Evolutionary conservation across 64 coral and sea anemone genomes (phyloP).

Genomic region (Montipora capricornis): DNA sequence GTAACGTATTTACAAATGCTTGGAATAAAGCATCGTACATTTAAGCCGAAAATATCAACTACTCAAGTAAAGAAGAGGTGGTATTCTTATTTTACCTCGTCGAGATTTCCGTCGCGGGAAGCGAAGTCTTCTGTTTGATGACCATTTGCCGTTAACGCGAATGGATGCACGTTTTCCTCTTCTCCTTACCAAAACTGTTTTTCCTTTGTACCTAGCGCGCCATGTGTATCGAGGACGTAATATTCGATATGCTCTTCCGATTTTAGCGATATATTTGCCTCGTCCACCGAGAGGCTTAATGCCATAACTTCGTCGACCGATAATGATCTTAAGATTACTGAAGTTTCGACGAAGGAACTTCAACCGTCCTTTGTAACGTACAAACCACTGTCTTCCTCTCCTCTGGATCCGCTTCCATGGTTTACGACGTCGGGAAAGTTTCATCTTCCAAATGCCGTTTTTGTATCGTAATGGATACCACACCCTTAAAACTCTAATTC

Average conservation of each 20-base stretch:
- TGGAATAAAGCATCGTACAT: background rate
- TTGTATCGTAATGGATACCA: background rate
- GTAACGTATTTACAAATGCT: no score
- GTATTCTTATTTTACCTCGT: background rate
- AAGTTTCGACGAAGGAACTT: background rate
- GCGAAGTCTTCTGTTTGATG: background rate
- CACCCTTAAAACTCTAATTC: background rate
- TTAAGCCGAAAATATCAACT: background rate
- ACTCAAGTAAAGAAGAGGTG: background rate
- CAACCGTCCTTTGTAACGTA: background rate
- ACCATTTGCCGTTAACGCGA: background rate
- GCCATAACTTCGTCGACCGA: background rate
- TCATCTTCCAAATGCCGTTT: background rate
- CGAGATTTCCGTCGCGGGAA: background rate
- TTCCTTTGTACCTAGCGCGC: background rate
- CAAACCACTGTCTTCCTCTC: background rate
- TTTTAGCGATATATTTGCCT: background rate
- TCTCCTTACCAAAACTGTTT: background rate
- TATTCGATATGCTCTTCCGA: background rate
- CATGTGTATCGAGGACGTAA: background rate
- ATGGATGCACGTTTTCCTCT: background rate
- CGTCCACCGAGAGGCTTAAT: background rate
- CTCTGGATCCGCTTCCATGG: background rate
- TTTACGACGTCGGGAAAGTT: background rate
- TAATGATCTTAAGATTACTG: background rate